phyloP scores from a whole-genome alignment of 2,113 vertebrate genomes.

The Chlorodrepanis virens region DNA sequence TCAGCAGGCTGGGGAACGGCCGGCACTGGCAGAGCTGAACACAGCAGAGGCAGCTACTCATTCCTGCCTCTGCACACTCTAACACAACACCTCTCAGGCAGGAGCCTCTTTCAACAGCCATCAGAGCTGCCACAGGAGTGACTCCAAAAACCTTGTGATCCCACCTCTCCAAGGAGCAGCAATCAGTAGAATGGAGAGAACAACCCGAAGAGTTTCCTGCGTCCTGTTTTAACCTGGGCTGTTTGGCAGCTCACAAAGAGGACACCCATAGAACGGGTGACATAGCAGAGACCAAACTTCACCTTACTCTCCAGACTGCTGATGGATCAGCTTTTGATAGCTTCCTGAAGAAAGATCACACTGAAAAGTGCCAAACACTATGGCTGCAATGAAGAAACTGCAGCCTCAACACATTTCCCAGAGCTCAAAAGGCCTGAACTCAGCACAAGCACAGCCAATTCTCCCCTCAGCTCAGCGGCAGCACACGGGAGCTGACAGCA shows the following conservation, averaged over 20 bases:
- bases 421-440: slow-evolving; percentile 79
- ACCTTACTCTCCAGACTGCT: slow-evolving; percentile 62
- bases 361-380: slow-evolving; percentile 80
- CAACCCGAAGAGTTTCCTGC: background rate
- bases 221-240: fast-evolving
- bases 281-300: background rate
- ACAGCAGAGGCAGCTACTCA: background rate
- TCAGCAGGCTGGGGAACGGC: background rate
- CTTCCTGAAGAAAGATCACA: slow-evolving; percentile 77
- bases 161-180: background rate
- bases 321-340: slow-evolving; percentile 77
- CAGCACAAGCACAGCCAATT: slow-evolving; percentile 78
- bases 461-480: slow-evolving; percentile 10
- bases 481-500: slow-evolving; percentile 51
- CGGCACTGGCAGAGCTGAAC: background rate
- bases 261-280: background rate
- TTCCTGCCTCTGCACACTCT: background rate
- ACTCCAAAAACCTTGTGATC: background rate
- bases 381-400: slow-evolving; percentile 75
- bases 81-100: background rate
- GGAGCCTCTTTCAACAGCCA: background rate
- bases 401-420: slow-evolving; percentile 86
- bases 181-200: background rate
- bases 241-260: background rate
- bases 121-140: background rate